Evolutionary conservation across 1,140 invertebrate genomes (phyloP).

Genomic region (Brachionus manjavacas): DNA sequence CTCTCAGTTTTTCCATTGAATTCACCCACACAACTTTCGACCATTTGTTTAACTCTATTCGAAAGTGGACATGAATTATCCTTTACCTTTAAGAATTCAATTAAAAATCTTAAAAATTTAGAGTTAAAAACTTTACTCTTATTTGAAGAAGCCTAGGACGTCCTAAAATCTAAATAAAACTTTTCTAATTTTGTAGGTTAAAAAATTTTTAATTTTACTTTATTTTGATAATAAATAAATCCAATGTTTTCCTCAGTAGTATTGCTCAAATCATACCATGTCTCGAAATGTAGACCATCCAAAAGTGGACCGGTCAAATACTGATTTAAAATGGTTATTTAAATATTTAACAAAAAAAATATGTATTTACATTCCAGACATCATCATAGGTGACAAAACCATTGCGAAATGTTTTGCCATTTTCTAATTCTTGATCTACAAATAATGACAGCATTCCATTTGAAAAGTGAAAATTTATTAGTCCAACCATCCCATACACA

Average conservation of each 20-base stretch:
- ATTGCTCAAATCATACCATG: conserved; percentile 60
- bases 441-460: conserved; percentile 63
- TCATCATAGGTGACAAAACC: conserved; percentile 61
- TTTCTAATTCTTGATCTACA: conserved; percentile 50
- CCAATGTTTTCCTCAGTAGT: conserved; percentile 55
- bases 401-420: conserved; percentile 57
- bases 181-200: neutral
- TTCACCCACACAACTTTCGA: neutral
- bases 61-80: conserved; percentile 33
- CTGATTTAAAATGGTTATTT: conserved; percentile 50
- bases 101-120: neutral
- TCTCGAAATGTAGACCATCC: conserved; percentile 62
- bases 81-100: neutral
- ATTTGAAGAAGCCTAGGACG: conserved; percentile 65
- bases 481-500: conserved; percentile 63
- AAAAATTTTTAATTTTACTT: neutral
- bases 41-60: neutral
- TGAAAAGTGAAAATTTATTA: conserved; percentile 64
- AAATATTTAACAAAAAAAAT: neutral
- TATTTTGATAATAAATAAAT: conserved; percentile 66
- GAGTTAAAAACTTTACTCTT: conserved; percentile 45
- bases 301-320: conserved; percentile 61
- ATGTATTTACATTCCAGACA: conserved; percentile 61
- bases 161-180: conserved; percentile 59
- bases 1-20: conserved; percentile 16